Base-by-base conservation (phyloP, 2,113 vertebrate genomes). In the Psephotus haematonotus region DNA sequence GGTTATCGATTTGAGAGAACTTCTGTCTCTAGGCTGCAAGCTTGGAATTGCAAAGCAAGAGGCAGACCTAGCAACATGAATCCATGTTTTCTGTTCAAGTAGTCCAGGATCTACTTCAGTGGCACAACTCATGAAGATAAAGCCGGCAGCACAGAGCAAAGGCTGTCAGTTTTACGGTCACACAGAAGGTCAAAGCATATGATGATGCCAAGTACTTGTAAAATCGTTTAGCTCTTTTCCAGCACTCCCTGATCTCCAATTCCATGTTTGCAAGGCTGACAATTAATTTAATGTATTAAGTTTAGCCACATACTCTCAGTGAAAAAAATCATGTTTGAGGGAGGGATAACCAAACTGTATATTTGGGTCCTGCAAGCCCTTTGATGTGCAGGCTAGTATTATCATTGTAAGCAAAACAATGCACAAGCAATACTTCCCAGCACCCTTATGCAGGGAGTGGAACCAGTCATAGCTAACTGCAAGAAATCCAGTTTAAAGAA, bases 121-220 rank as follows among this genome's bases (percentile, higher is more conserved):
- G 0, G 27, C 55, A 88, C 47, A 65, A 11, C 27, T 50, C 1
- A 0, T 3, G 24, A 84, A 81, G 52, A 43, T 23, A 28, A 71
- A 52, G 41, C 35, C n/a, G 5, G 63, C 44, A 77, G 19, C 3
- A 18, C 0, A 67, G 18, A 88, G 59, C 60, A 55, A n/a, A 10
- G 23, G 11, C 75, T 88, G 88, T 41, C 41, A 43, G 27, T 20
- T 82, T 69, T 69, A 44, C 6, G 18, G 11, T 80, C 82, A 75
- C 43, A 25, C 33, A 86, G 53, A 41, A 69, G 39, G 44, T 62
- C 0, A 0, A 82, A 77, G 76, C 25, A 49, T 11, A 0, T 0
- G 3, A 44, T 19, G 24, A 47, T 57, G 70, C 44, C 59, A 86
- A 92, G 47, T 19, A 50, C 75, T 71, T 79, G 12, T 35, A 90